Evolutionary conservation across 2,113 vertebrate genomes (phyloP).

Genomic region (Aegithalos caudatus): DNA sequence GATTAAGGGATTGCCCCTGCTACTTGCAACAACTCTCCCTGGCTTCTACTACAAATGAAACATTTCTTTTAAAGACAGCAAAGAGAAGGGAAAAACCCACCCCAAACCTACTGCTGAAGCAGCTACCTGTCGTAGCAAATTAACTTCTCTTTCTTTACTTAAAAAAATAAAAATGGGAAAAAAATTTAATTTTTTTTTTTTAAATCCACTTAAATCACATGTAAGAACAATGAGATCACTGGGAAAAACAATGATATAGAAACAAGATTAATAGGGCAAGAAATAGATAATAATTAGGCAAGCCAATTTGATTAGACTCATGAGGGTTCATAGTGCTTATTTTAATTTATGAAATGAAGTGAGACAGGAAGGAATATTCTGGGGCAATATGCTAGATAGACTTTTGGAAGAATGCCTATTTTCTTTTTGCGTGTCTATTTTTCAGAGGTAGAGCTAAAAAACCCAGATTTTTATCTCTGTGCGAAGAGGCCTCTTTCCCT

Average conservation of each 20-base stretch:
- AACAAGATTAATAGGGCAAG: background rate
- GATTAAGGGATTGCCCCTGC: background rate
- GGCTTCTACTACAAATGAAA: background rate
- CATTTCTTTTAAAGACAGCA: background rate
- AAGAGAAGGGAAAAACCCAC: accelerated
- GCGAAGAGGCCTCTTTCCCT: background rate
- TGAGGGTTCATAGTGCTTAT: background rate
- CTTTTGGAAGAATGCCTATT: background rate
- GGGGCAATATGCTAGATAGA: background rate
- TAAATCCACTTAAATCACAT: background rate
- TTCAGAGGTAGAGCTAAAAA: background rate
- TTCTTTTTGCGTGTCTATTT: background rate
- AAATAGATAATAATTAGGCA: background rate
- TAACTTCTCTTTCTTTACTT: background rate
- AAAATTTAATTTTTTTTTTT: too few species aligned
- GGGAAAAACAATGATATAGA: background rate
- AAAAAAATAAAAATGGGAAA: background rate
- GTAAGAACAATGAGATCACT: background rate
- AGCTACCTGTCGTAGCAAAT: background rate
- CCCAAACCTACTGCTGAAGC: background rate
- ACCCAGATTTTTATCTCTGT: background rate
- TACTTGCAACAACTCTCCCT: background rate
- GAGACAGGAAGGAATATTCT: background rate
- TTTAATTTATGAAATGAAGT: background rate
- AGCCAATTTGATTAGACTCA: background rate